These are phyloP conservation scores for Helleia helle DNA, from an alignment of 2,888 invertebrate species.

Conservation along the genomic window DNA sequence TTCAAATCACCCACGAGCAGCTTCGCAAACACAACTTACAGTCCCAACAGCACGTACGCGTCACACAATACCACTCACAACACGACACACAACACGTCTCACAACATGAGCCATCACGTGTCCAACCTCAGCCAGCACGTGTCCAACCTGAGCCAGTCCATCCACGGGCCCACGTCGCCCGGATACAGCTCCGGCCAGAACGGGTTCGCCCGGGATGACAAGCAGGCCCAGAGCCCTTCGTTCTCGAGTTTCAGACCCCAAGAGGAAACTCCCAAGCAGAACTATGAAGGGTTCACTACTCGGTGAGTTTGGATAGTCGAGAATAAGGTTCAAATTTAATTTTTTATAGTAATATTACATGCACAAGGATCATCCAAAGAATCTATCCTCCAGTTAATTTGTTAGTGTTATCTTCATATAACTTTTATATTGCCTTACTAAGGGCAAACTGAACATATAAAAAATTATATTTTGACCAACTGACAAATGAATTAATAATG, in stretches of 20 bases:
- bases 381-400: too few relatives aligned
- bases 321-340: neutral
- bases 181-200: constrained; percentile 15
- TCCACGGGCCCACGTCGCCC: constrained; percentile 12
- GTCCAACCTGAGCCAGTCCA: constrained; percentile 32
- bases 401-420: too few relatives aligned
- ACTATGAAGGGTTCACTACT: constrained; percentile 79
- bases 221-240: constrained; percentile 47
- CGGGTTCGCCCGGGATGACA: constrained; percentile 35
- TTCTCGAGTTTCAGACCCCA: constrained; percentile 61
- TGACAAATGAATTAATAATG: constrained; percentile 3
- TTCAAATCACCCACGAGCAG: constrained; percentile 55
- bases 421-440: too few relatives aligned
- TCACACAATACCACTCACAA: constrained; percentile 33
- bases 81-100: constrained; percentile 29
- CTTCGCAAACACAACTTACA: constrained; percentile 60
- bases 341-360: neutral
- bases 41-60: constrained; percentile 55
- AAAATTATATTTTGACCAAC: constrained; percentile 16
- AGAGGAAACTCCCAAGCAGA: constrained; percentile 57
- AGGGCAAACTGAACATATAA: too few relatives aligned
- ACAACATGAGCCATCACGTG: constrained; percentile 36
- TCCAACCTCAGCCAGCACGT: constrained; percentile 40
- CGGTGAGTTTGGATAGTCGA: constrained; percentile 59
- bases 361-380: too few relatives aligned